phyloP scores from a whole-genome alignment of 2,113 vertebrate genomes.

The Lutjanus erythropterus region DNA sequence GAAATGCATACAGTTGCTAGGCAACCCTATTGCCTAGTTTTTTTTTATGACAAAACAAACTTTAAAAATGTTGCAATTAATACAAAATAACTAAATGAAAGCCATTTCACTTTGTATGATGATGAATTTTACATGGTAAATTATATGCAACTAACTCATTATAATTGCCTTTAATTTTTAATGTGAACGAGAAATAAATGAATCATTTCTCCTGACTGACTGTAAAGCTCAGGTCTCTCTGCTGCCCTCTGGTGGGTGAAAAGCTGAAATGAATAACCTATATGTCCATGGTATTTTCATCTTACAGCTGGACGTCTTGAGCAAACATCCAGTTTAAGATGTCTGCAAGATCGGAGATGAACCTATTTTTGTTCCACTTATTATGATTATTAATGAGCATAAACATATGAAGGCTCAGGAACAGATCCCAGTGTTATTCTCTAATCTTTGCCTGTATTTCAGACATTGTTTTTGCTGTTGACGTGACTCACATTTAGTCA shows the following conservation, averaged over 20 bases:
- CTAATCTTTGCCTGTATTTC: not conserved
- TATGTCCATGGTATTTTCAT: not conserved
- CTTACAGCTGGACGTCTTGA: not conserved
- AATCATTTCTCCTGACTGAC: not conserved
- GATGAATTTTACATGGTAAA: no score
- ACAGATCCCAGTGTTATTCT: not conserved
- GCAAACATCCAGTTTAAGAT: not conserved
- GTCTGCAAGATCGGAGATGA: not conserved
- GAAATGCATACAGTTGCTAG: no score
- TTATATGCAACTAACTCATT: no score
- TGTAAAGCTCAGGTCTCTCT: not conserved
- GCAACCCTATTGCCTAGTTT: no score
- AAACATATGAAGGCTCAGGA: not conserved
- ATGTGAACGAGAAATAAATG: not conserved
- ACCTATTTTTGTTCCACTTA: not conserved
- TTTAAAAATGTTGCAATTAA: not conserved
- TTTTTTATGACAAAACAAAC: no score
- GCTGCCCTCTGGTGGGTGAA: constrained; percentile 30
- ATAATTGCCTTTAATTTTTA: not conserved
- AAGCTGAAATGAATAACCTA: not conserved
- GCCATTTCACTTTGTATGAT: no score
- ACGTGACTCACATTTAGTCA: constrained; percentile 15
- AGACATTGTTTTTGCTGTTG: not conserved
- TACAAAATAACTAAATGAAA: no score
- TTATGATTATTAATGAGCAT: not conserved